Percentiles rank a stretch among this genome's conserved stretches.
Evolutionary conservation across 2,113 vertebrate species (phyloP).

Genomic region (Urocitellus parryii): DNA sequence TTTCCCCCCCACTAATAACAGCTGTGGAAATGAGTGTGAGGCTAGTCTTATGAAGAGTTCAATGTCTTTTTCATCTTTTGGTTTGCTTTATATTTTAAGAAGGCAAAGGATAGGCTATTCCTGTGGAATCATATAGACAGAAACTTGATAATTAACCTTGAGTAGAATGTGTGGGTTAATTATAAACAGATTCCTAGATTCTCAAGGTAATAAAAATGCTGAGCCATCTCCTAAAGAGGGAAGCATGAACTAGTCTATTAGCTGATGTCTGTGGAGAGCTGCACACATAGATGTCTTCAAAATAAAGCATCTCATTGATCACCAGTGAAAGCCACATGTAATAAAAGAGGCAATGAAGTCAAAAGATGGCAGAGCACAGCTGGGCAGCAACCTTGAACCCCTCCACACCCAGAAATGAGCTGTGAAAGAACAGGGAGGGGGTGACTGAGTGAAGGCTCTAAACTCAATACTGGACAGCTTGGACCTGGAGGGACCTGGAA

Average conservation of each 20-base stretch:
- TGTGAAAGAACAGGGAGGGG: too few species aligned
- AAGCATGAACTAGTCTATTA: fast-evolving
- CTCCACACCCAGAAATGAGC: too few species aligned
- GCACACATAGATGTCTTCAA: too few species aligned
- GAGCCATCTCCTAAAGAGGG: not conserved
- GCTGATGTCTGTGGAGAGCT: not conserved
- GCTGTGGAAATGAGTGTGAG: not conserved
- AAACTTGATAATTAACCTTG: not conserved
- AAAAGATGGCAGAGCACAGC: too few species aligned
- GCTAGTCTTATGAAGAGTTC: not conserved
- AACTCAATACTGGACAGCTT: too few species aligned
- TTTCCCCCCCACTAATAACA: not conserved
- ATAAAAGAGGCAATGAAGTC: not conserved
- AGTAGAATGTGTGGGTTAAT: not conserved
- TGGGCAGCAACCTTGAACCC: too few species aligned
- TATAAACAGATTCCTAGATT: not conserved
- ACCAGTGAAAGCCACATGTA: not conserved
- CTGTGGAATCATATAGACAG: too few species aligned
- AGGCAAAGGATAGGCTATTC: not conserved
- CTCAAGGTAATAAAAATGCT: too few species aligned
- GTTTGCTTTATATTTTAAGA: not conserved
- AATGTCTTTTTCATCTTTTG: not conserved
- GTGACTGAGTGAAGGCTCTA: too few species aligned
- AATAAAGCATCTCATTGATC: not conserved
- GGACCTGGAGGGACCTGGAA: too few species aligned